These are phyloP conservation scores for Hydropotes inermis DNA, from an alignment of 2,113 vertebrate species.

Conservation along the genomic window DNA sequence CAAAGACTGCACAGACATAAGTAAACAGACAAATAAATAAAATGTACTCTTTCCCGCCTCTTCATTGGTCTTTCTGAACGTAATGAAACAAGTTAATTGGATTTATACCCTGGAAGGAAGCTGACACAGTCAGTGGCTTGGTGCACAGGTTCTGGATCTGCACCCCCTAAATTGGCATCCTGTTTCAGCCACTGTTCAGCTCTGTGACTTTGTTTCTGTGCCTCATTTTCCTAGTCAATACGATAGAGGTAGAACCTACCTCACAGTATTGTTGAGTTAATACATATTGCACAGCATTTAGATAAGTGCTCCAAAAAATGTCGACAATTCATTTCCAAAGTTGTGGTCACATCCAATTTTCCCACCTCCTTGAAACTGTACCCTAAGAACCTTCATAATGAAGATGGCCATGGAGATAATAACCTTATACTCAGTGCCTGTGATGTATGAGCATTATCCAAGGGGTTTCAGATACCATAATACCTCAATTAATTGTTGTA, in stretches of 20 bases:
- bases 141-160: neutral
- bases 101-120: neutral
- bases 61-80: neutral
- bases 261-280: neutral
- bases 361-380: neutral
- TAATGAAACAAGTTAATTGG: neutral
- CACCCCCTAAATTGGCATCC: neutral
- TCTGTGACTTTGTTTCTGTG: neutral
- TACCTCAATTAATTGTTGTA: neutral
- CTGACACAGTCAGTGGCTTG: neutral
- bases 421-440: neutral
- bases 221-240: neutral
- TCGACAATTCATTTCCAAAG: neutral
- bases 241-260: neutral
- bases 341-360: neutral
- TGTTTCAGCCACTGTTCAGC: neutral
- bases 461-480: neutral
- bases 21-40: neutral
- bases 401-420: neutral
- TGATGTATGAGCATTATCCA: neutral
- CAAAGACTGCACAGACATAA: neutral
- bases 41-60: neutral
- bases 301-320: neutral
- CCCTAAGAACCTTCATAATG: neutral
- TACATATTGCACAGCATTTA: neutral